phyloP scores from a whole-genome alignment of 2,888 invertebrate genomes.

The Eupithecia abbreviata region DNA sequence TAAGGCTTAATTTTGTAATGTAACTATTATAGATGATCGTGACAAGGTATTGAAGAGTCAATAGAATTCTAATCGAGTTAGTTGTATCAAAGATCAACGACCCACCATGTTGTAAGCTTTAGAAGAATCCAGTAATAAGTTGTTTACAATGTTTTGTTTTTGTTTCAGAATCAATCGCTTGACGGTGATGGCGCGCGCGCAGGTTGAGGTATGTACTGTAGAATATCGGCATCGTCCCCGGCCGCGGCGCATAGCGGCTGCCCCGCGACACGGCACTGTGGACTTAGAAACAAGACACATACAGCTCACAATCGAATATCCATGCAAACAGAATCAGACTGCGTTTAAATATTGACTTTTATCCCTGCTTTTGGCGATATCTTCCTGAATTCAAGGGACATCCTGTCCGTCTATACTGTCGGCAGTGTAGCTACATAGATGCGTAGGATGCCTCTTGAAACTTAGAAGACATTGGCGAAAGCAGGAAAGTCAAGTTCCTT shows the following conservation, averaged over 20 bases:
- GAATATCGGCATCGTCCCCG: conserved; percentile 33
- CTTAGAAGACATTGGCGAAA: not conserved
- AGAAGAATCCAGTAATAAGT: not conserved
- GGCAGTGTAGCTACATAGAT: not conserved
- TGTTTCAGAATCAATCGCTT: conserved; percentile 58
- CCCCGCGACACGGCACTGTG: conserved; percentile 35
- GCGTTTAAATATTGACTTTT: not conserved
- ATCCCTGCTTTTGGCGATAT: not conserved
- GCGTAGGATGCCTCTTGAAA: conserved; percentile 14
- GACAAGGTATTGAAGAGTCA: not conserved
- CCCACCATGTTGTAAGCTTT: not conserved
- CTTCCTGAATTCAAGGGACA: conserved; percentile 12
- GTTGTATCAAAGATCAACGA: not conserved
- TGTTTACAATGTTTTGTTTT: not conserved
- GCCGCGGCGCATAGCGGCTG: conserved; percentile 32
- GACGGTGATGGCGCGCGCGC: conserved; percentile 57
- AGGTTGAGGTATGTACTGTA: conserved; percentile 55
- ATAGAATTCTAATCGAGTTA: not conserved
- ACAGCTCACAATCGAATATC: conserved; percentile 23
- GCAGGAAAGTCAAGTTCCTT: not conserved
- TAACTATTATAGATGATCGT: not conserved
- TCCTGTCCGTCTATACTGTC: conserved; percentile 6
- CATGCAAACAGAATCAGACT: conserved; percentile 13
- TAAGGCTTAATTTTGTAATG: not conserved
- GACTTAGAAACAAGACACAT: conserved; percentile 36